Conservation (phyloP, 1,140 invertebrate species). For the Mesaphorura yosii region DNA sequence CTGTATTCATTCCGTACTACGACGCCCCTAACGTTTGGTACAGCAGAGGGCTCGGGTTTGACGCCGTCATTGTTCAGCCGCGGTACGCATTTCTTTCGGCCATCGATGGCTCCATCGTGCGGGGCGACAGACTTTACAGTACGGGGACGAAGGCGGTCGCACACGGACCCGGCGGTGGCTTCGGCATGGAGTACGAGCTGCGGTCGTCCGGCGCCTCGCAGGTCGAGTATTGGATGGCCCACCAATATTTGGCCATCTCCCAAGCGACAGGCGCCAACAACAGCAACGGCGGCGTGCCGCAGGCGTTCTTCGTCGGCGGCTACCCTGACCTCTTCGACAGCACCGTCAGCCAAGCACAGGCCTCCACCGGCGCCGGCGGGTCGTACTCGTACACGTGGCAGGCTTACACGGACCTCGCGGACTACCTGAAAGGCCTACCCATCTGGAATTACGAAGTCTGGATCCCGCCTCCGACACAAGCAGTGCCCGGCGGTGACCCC, state of each 20-base stretch:
- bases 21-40: constrained; percentile 1
- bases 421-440: constrained; percentile 1
- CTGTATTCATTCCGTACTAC: constrained; percentile 9
- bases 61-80: constrained; percentile 4
- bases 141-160: not conserved
- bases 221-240: not conserved
- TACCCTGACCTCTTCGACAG: not conserved
- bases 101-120: not conserved
- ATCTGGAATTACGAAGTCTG: not conserved
- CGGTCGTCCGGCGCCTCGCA: not conserved
- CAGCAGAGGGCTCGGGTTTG: not conserved
- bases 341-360: not conserved
- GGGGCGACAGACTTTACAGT: constrained; percentile 2
- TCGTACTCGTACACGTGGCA: not conserved
- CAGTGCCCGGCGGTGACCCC: not conserved
- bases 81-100: constrained; percentile 7
- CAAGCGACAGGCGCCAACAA: constrained; percentile 1
- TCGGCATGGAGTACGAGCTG: constrained; percentile 10
- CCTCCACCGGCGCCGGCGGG: no score
- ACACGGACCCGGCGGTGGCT: not conserved
- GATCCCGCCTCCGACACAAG: not conserved
- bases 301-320: constrained; percentile 1
- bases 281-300: no score
- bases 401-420: constrained; percentile 1
- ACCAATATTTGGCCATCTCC: constrained; percentile 12